Conservation (phyloP, 2,113 vertebrate genomes). For the Gavialis gangeticus region DNA sequence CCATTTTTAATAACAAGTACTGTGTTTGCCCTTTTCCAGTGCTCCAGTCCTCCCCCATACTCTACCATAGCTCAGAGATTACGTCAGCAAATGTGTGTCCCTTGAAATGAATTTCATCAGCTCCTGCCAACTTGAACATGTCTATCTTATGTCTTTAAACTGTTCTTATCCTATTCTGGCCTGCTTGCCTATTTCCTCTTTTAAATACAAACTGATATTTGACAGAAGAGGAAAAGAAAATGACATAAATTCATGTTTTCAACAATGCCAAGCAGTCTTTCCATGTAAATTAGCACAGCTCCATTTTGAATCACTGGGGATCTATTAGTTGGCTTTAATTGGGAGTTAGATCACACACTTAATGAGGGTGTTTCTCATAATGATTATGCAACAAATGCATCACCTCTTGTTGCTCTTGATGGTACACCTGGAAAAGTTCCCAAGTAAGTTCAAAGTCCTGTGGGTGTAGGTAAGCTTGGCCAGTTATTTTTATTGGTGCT, state of each 20-base stretch:
- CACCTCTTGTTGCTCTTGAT: not conserved
- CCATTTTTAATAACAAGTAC: not conserved
- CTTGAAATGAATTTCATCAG: not conserved
- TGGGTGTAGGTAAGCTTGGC: not conserved
- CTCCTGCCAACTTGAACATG: fast-evolving
- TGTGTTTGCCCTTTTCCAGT: not conserved
- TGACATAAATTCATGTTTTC: fast-evolving
- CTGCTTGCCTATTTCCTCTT: not conserved
- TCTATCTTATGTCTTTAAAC: not conserved
- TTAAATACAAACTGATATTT: not conserved
- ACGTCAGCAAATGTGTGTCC: not conserved
- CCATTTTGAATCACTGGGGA: not conserved
- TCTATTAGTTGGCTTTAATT: not conserved
- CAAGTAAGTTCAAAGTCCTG: constrained; percentile 16
- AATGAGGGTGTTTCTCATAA: not conserved
- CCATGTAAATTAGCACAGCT: fast-evolving
- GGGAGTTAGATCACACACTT: not conserved
- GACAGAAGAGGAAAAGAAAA: not conserved
- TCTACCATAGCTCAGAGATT: not conserved
- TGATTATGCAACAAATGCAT: not conserved
- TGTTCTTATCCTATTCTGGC: not conserved
- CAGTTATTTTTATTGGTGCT: constrained; percentile 7
- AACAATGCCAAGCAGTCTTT: fast-evolving
- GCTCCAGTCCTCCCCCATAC: not conserved
- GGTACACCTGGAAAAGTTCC: not conserved